Base-by-base conservation (phyloP, 1,140 invertebrate genomes). In the Bemisia tabaci region DNA sequence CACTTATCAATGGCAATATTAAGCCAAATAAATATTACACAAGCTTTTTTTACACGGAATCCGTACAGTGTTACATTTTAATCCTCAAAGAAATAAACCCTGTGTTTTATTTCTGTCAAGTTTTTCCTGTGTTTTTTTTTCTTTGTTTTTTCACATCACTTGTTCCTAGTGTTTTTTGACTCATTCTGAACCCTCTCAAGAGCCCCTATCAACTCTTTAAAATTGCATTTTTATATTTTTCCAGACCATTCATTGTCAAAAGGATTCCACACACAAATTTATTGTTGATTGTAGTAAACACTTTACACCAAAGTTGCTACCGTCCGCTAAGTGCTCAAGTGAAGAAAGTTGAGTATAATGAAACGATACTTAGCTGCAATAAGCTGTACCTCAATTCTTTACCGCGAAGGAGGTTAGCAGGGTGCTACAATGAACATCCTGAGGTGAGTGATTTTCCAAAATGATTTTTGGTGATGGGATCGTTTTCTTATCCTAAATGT, bases 231-330 rank as follows among this genome's bases (percentile, higher is more conserved):
- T n/a, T n/a, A n/a, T n/a, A n/a, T n/a, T n/a, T 76, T 73, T 82
- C 71, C 73, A 91, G 89, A 77, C 83, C 84, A 17, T 87, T 87
- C 73, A 84, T 84, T 71, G 82, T 90, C 1, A 86, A 87, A 71
- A 82, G 81, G 71, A 84, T 92, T 61, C 83, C 84, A 0, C 80
- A 87, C 69, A 89, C 87, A 12, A 95, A 95, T 79, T 78, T 95
- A 62, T 73, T 95, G 12, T 77, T 95, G 60, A 81, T 94, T 2
- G 88, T 92, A 0, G 82, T 91, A 1, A 82, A 89, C 68, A 75
- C 71, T n/a, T 77, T 79, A 11, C 67, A 70, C 61, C 68, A 73
- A 59, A 73, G 72, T 60, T 73, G 73, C 65, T 70, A 70, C 33
- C 48, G 68, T 26, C 66, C 71, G 26, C 61, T 70, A 12, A 72